Evolutionary conservation across 1,140 invertebrate genomes (phyloP), one percentile per base, ranked within the genome.

Genomic region (Parasteatoda tepidariorum): DNA sequence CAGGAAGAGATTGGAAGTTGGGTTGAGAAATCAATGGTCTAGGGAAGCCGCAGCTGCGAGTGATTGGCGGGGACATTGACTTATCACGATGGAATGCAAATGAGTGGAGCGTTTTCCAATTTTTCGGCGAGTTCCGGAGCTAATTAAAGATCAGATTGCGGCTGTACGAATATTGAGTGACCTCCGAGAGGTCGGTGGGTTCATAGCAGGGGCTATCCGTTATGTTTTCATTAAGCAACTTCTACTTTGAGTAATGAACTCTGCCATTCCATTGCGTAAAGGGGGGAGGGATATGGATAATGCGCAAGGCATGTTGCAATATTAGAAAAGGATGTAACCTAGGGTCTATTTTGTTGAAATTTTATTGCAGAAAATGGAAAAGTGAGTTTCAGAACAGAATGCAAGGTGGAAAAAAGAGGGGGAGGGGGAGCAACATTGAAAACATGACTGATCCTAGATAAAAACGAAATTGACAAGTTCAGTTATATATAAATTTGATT

Each of bases 11-110:
- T 3, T 15, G 61, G 18, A n/a, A 30, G 28, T 0, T 30, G 28
- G 11, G 28, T 11, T 30, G 24, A 64, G 61, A 67, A 67, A 67
- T 67, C 64, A 67, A 67, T 67, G 64, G 64, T n/a, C 64, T 2
- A 34, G 64, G 64, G 64, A 67, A 67, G 15, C 13, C 31, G 64
- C 64, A 67, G 64, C 64, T 67, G 64, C 24, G 64, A 15, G n/a
- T 67, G 64, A 67, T 67, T 67, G 64, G 64, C 30, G 64, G 64
- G 64, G 64, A 67, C 64, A 67, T 67, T 67, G 64, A 67, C 64
- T 67, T 67, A 67, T 67, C 64, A 67, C 64, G 31, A 67, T 18
- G 64, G 64, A 18, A 67, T 67, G 64, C 64, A 67, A 67, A 67
- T 67, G 64, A 67, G 31, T n/a, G 31, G 64, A 7, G 31, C 33